Percentiles rank a stretch among this genome's conserved stretches.
Conservation (phyloP, 2,888 invertebrate genomes). For the Dioctria linearis region DNA sequence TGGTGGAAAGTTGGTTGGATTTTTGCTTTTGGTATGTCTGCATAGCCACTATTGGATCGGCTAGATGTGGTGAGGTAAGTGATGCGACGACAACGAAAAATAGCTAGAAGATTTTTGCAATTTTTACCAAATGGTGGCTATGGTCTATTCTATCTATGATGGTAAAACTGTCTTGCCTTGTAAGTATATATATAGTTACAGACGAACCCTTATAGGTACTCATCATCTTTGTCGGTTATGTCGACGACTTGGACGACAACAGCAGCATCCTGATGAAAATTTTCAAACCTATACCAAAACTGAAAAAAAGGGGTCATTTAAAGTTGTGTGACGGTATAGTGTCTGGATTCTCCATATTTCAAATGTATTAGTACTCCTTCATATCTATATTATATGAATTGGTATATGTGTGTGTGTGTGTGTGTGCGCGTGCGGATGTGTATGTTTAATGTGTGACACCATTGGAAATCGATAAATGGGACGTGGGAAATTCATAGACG, state of each 20-base stretch:
- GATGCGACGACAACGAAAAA: conserved; percentile 31
- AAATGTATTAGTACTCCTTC: not conserved
- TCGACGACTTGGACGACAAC: conserved; percentile 9
- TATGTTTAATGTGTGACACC: conserved; percentile 42
- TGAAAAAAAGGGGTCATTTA: conserved; percentile 45
- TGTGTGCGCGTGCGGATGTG: too few species aligned
- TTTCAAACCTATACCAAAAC: conserved; percentile 14
- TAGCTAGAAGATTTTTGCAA: conserved; percentile 44
- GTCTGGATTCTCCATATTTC: conserved; percentile 23
- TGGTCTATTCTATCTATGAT: too few species aligned
- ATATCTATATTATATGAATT: not conserved
- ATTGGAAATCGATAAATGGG: conserved; percentile 58
- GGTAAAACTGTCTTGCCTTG: not conserved
- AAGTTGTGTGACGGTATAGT: conserved; percentile 4
- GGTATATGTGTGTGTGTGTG: too few species aligned
- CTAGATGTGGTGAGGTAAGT: not conserved
- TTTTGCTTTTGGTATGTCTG: too few species aligned
- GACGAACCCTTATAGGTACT: not conserved
- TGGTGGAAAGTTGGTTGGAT: conserved; percentile 37
- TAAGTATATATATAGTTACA: conserved; percentile 29
- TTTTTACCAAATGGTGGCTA: conserved; percentile 8
- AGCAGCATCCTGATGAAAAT: conserved; percentile 49
- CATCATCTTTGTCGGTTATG: too few species aligned
- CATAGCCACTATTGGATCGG: not conserved
- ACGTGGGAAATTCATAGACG: conserved; percentile 54